Evolutionary conservation across 2,797 vertebrate genomes (phyloP).

Genomic region (Coluber constrictor): DNA sequence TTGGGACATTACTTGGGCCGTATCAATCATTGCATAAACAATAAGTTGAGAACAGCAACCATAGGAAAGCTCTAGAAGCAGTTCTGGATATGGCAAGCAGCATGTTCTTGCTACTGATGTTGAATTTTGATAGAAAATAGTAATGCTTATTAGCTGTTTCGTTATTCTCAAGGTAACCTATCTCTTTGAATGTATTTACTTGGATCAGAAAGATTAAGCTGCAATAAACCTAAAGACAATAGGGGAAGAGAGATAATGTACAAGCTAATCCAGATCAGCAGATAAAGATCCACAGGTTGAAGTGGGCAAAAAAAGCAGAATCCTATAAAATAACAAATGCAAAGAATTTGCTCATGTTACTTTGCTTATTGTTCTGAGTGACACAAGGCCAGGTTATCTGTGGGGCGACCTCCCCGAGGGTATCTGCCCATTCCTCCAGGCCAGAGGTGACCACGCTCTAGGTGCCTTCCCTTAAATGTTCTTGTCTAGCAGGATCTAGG

Average conservation of each 20-base stretch:
- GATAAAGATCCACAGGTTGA: neutral
- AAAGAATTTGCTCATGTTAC: neutral
- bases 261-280: neutral
- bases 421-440: neutral
- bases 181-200: neutral
- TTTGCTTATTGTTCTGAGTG: neutral
- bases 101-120: neutral
- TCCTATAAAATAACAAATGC: neutral
- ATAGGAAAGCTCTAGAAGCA: neutral
- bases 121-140: neutral
- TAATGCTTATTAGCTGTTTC: neutral
- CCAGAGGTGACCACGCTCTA: neutral
- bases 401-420: neutral
- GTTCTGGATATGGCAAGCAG: neutral
- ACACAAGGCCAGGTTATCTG: neutral
- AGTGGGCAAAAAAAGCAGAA: neutral
- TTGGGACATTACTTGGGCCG: neutral
- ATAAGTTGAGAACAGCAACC: neutral
- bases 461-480: neutral
- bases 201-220: neutral
- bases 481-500: neutral
- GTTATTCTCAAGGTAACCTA: neutral
- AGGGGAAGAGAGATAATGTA: neutral
- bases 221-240: neutral
- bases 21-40: neutral